phyloP scores from a whole-genome alignment of 2,888 invertebrate genomes.

The Amaurobius ferox region DNA sequence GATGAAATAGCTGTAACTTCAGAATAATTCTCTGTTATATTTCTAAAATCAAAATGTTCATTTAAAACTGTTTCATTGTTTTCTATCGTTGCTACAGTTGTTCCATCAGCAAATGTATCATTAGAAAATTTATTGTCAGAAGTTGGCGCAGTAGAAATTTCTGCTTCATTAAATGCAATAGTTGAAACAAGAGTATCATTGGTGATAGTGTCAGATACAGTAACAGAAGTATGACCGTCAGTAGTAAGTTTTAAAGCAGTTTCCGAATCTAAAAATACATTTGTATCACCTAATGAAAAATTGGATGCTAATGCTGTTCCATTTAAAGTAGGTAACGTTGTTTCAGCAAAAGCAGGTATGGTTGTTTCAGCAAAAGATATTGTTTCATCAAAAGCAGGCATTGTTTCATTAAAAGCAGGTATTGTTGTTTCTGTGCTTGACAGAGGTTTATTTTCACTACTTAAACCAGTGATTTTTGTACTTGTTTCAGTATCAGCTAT shows the following conservation, averaged over 20 bases:
- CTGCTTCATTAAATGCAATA: background rate
- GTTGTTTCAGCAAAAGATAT: background rate
- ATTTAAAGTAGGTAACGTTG: background rate
- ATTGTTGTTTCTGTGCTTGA: background rate
- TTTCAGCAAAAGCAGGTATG: background rate
- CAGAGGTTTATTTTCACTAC: background rate
- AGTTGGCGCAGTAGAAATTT: background rate
- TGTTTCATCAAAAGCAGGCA: too few species aligned
- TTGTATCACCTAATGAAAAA: too few species aligned
- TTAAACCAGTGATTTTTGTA: background rate
- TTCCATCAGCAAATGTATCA: background rate
- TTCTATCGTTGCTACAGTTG: background rate
- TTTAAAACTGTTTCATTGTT: background rate
- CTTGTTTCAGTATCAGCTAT: background rate
- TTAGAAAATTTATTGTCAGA: background rate
- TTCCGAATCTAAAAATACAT: background rate
- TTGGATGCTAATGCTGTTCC: background rate
- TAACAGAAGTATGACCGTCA: background rate
- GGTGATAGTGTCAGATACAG: background rate
- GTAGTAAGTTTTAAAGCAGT: background rate
- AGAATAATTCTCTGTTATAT: background rate
- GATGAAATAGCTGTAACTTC: background rate
- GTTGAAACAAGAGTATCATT: background rate
- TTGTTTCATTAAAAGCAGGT: background rate
- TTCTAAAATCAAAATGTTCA: background rate